phyloP scores from a whole-genome alignment of 1,140 invertebrate species.

The Drosophila nigrodunni region DNA sequence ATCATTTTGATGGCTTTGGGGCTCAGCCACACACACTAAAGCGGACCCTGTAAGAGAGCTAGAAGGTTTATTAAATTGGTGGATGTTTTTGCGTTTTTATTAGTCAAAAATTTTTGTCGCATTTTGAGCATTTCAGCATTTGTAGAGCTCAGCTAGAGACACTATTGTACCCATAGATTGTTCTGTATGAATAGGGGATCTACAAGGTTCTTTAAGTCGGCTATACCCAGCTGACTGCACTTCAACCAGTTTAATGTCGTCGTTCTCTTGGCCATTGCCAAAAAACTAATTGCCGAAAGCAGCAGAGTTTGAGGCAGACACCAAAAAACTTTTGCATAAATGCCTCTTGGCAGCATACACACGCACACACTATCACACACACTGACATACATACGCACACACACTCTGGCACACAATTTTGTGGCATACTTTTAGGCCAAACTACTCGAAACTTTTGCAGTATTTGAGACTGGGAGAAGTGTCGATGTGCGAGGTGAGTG shows the following conservation, averaged over 20 bases:
- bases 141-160: too few species aligned
- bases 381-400: not conserved
- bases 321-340: slow-evolving; percentile 76
- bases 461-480: not conserved
- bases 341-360: slow-evolving; percentile 45
- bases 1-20: slow-evolving; percentile 76
- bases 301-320: slow-evolving; percentile 26
- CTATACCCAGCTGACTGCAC: too few species aligned
- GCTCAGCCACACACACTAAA: slow-evolving; percentile 15
- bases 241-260: not conserved
- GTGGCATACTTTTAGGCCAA: slow-evolving; percentile 59
- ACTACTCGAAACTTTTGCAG: slow-evolving; percentile 59
- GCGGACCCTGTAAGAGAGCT: too few species aligned
- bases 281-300: slow-evolving; percentile 69
- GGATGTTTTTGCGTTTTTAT: too few species aligned
- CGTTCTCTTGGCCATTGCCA: slow-evolving; percentile 32
- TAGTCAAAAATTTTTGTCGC: too few species aligned
- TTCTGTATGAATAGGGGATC: too few species aligned
- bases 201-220: not conserved
- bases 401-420: slow-evolving; percentile 39
- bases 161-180: too few species aligned
- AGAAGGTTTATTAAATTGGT: too few species aligned
- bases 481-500: not conserved
- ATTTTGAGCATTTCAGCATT: too few species aligned
- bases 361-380: not conserved